These are phyloP conservation scores for Biston betularia DNA, from an alignment of 2,888 invertebrate genomes.

Conservation along the genomic window DNA sequence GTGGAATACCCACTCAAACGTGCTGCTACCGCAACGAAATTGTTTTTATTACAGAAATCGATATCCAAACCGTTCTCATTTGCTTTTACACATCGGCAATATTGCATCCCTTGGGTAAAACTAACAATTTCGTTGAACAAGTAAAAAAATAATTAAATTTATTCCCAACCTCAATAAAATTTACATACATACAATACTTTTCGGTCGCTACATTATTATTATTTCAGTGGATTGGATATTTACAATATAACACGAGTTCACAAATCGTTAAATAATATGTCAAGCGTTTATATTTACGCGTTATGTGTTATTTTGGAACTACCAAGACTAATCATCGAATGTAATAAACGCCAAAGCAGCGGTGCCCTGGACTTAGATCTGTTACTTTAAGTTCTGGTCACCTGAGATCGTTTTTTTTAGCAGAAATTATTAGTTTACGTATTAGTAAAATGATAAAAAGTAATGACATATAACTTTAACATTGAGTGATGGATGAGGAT, in stretches of 20 bases:
- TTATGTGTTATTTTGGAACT: no score
- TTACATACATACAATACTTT: conserved; percentile 22
- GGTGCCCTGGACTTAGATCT: no score
- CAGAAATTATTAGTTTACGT: no score
- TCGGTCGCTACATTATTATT: conserved; percentile 4
- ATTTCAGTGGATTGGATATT: conserved; percentile 3
- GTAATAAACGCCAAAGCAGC: no score
- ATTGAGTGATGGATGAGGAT: no score
- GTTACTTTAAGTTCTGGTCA: no score
- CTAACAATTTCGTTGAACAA: conserved; percentile 25
- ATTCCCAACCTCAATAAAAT: conserved; percentile 23
- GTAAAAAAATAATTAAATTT: conserved; percentile 20
- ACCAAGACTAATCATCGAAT: no score
- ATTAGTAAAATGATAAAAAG: no score
- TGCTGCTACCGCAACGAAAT: background rate
- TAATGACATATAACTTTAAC: no score
- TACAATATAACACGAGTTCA: background rate
- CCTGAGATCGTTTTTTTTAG: no score
- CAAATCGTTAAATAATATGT: background rate
- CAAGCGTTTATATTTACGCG: no score
- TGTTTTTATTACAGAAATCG: background rate
- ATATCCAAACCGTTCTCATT: background rate
- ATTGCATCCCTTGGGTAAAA: background rate
- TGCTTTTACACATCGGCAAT: background rate
- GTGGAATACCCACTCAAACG: background rate